Conservation (phyloP, 2,888 invertebrate genomes). For the Papilio demoleus region DNA sequence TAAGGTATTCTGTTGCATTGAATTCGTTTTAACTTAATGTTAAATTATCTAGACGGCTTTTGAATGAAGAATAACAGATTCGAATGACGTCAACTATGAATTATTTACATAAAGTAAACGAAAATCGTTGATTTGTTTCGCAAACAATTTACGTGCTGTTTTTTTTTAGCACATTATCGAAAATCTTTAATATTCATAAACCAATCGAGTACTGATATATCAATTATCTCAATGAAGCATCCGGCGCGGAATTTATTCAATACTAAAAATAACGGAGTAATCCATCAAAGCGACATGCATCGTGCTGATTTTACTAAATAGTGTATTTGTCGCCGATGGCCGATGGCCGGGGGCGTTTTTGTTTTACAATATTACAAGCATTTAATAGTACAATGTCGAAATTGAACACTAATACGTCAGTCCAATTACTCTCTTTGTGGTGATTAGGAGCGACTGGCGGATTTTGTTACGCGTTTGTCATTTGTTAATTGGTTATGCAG, state of each 20-base stretch:
- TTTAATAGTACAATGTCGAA: slow-evolving; percentile 47
- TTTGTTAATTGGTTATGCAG: slow-evolving; percentile 39
- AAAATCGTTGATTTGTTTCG: background rate
- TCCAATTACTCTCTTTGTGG: slow-evolving; percentile 50
- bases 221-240: slow-evolving; percentile 35
- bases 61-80: background rate
- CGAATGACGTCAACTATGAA: background rate
- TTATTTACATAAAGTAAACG: background rate
- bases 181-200: slow-evolving; percentile 6
- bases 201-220: background rate
- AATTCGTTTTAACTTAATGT: slow-evolving; percentile 13
- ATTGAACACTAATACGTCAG: slow-evolving; percentile 48
- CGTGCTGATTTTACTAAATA: slow-evolving; percentile 33
- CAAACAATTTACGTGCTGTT: background rate
- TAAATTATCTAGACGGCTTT: background rate
- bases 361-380: slow-evolving; percentile 48
- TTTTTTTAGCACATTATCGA: background rate
- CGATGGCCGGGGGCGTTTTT: slow-evolving; percentile 47
- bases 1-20: slow-evolving; percentile 23
- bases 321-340: slow-evolving; percentile 34
- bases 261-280: slow-evolving; percentile 23
- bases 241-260: background rate
- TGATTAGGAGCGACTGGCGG: slow-evolving; percentile 47
- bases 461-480: slow-evolving; percentile 47
- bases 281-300: slow-evolving; percentile 36